These are phyloP conservation scores for Augochlorella aurata DNA, from an alignment of 2,888 invertebrate species.

Conservation along the genomic window DNA sequence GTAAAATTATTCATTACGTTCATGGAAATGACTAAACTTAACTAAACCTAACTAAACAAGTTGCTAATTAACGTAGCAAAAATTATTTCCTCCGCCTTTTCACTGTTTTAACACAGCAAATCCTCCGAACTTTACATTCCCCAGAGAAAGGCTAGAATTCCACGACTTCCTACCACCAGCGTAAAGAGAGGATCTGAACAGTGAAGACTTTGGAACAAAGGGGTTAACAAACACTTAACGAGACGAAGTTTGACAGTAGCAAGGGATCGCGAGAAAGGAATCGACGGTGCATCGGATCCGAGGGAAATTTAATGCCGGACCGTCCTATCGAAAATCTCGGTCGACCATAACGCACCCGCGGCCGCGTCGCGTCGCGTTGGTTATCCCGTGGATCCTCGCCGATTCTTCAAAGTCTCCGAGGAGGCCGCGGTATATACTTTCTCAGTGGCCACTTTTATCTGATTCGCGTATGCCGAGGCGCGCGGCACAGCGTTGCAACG, in stretches of 20 bases:
- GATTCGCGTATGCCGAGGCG: conserved; percentile 52
- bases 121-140: too few species aligned
- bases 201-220: too few species aligned
- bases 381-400: conserved; percentile 29
- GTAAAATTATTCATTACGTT: too few species aligned
- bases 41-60: too few species aligned
- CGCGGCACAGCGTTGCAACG: conserved; percentile 27
- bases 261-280: neutral
- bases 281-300: neutral
- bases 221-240: too few species aligned
- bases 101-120: too few species aligned
- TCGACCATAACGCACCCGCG: conserved; percentile 41
- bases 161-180: too few species aligned
- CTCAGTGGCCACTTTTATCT: conserved; percentile 55
- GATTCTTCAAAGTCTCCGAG: conserved; percentile 48
- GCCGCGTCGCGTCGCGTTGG: neutral
- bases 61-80: too few species aligned
- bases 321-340: conserved; percentile 27
- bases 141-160: too few species aligned
- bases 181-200: too few species aligned
- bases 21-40: too few species aligned
- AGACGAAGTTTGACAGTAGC: neutral
- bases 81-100: too few species aligned
- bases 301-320: neutral
- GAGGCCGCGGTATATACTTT: conserved; percentile 43